phyloP scores from a whole-genome alignment of 2,888 invertebrate genomes.

The Hypsopygia costalis region DNA sequence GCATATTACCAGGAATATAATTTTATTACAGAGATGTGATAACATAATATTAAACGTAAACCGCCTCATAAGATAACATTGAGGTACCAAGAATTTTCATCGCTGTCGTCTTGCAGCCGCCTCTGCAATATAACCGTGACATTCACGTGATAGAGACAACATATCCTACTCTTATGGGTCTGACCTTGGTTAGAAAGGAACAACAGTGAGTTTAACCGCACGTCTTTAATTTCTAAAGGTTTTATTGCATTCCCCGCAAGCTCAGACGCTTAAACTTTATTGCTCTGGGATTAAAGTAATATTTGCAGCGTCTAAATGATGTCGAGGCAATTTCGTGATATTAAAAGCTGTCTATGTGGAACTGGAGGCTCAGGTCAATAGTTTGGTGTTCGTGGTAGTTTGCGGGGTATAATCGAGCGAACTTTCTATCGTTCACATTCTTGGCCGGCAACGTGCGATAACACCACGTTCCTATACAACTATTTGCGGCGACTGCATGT shows the following conservation, averaged over 20 bases:
- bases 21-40: constrained; percentile 48
- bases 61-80: constrained; percentile 73
- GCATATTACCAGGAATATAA: constrained; percentile 14
- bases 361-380: constrained; percentile 68
- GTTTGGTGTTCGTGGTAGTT: constrained; percentile 64
- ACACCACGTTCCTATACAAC: constrained; percentile 62
- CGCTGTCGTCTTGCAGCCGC: constrained; percentile 65
- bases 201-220: constrained; percentile 53
- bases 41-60: constrained; percentile 71
- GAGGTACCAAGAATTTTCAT: constrained; percentile 76
- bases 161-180: constrained; percentile 39
- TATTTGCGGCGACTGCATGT: constrained; percentile 55
- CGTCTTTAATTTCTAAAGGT: constrained; percentile 71
- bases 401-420: constrained; percentile 55
- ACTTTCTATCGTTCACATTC: constrained; percentile 66
- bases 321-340: constrained; percentile 74
- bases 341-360: constrained; percentile 72
- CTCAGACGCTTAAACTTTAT: constrained; percentile 79
- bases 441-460: constrained; percentile 60
- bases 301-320: constrained; percentile 78
- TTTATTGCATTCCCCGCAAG: constrained; percentile 78
- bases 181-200: constrained; percentile 73
- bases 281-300: constrained; percentile 78
- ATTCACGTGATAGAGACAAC: constrained; percentile 63
- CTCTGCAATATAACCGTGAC: constrained; percentile 70